These are phyloP conservation scores for Scaptomyza polygonia DNA, from an alignment of 2,888 invertebrate genomes.

Conservation along the genomic window DNA sequence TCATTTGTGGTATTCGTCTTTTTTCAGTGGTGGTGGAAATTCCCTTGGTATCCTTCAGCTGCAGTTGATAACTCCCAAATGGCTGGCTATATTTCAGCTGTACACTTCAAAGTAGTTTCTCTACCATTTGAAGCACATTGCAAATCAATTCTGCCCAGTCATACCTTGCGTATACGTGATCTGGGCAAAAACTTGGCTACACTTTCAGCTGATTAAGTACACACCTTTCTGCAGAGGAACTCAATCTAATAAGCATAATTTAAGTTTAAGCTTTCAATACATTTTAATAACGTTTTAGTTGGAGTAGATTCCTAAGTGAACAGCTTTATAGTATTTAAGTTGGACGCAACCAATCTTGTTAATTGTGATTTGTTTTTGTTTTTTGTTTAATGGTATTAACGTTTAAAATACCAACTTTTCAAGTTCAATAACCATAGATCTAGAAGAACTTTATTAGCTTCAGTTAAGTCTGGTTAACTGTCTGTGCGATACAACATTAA, in stretches of 20 bases:
- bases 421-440: neutral
- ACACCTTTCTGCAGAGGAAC: slow-evolving; percentile 35
- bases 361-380: neutral
- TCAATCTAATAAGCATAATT: slow-evolving; percentile 6
- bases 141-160: slow-evolving; percentile 38
- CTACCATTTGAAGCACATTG: slow-evolving; percentile 2
- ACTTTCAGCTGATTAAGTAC: slow-evolving; percentile 75
- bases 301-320: no score
- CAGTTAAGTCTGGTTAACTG: neutral
- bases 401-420: no score
- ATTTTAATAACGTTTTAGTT: neutral
- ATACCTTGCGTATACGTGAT: slow-evolving; percentile 50
- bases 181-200: slow-evolving; percentile 50
- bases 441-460: neutral
- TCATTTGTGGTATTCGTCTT: neutral
- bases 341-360: neutral
- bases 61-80: slow-evolving; percentile 25
- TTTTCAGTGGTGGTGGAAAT: neutral
- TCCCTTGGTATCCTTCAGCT: slow-evolving; percentile 7
- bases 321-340: no score
- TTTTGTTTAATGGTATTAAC: no score
- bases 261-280: neutral
- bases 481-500: slow-evolving; percentile 6
- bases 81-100: slow-evolving; percentile 29
- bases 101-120: slow-evolving; percentile 1